A percentile compares a stretch with the other conserved stretches of the same genome.
Conservation (phyloP, 2,797 vertebrate species). For the Enteromius viviparus region DNA sequence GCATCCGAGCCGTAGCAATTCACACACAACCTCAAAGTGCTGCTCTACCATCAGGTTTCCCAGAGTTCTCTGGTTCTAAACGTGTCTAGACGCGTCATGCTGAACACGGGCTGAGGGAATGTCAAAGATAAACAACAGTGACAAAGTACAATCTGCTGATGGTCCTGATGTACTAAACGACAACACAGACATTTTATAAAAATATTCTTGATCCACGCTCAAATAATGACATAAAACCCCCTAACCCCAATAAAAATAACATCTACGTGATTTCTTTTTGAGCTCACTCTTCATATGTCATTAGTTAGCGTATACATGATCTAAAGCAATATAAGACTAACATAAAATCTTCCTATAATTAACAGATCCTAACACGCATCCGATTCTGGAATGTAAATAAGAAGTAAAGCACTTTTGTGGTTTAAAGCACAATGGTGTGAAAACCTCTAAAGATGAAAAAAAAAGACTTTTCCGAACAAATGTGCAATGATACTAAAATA, state of each 20-base stretch:
- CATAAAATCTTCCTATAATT: neutral
- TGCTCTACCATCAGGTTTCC: neutral
- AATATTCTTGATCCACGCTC: slow-evolving; percentile 22
- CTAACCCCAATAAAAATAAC: neutral
- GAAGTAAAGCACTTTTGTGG: slow-evolving; percentile 19
- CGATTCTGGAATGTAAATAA: slow-evolving; percentile 7
- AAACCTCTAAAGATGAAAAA: neutral
- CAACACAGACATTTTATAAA: slow-evolving; percentile 8
- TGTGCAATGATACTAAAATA: neutral
- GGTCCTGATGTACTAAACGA: slow-evolving; percentile 14
- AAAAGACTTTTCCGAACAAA: neutral
- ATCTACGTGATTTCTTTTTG: neutral
- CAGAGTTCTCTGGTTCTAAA: neutral
- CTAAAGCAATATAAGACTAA: neutral
- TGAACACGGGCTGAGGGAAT: slow-evolving; percentile 59
- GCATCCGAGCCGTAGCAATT: neutral
- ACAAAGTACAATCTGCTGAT: slow-evolving; percentile 24
- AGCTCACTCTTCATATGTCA: neutral
- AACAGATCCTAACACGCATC: slow-evolving; percentile 6
- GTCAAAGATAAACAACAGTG: slow-evolving; percentile 55
- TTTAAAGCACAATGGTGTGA: slow-evolving; percentile 26
- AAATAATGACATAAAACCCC: neutral
- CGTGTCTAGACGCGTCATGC: neutral
- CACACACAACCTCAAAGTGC: slow-evolving; percentile 17
- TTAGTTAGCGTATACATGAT: neutral